Evolutionary conservation across 1,140 invertebrate species (phyloP).

Genomic region (Hyphantria cunea): DNA sequence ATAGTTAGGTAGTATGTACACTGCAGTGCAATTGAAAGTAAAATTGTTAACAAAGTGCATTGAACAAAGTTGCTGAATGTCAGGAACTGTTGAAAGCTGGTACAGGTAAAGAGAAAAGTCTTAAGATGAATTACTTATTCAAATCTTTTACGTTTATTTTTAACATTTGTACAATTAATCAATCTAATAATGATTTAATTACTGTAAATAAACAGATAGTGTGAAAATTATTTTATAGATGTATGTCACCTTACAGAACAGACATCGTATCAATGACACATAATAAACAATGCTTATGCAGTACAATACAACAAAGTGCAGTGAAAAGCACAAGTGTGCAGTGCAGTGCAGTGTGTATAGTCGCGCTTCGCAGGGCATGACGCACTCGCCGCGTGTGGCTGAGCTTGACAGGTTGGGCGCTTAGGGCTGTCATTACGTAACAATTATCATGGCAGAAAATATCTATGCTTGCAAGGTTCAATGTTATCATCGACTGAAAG

Average conservation of each 20-base stretch:
- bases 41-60: not conserved
- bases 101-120: not conserved
- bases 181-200: no score
- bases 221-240: not conserved
- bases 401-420: slow-evolving; percentile 11
- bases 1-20: slow-evolving; percentile 30
- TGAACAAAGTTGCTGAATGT: not conserved
- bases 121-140: not conserved
- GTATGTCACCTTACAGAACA: not conserved
- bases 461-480: not conserved
- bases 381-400: slow-evolving; percentile 17
- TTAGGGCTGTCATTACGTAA: slow-evolving; percentile 15
- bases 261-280: not conserved
- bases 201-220: no score
- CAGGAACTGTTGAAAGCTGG: slow-evolving; percentile 4
- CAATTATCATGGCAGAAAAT: not conserved
- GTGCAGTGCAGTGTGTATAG: slow-evolving; percentile 7
- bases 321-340: slow-evolving; percentile 25
- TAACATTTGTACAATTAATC: no score
- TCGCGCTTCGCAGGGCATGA: slow-evolving; percentile 24
- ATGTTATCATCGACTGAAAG: not conserved
- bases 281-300: slow-evolving; percentile 1
- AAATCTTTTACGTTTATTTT: no score
- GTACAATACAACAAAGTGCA: not conserved
- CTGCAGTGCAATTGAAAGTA: slow-evolving; percentile 29